phyloP scores from a whole-genome alignment of 1,140 invertebrate species.

The Spodoptera litura region DNA sequence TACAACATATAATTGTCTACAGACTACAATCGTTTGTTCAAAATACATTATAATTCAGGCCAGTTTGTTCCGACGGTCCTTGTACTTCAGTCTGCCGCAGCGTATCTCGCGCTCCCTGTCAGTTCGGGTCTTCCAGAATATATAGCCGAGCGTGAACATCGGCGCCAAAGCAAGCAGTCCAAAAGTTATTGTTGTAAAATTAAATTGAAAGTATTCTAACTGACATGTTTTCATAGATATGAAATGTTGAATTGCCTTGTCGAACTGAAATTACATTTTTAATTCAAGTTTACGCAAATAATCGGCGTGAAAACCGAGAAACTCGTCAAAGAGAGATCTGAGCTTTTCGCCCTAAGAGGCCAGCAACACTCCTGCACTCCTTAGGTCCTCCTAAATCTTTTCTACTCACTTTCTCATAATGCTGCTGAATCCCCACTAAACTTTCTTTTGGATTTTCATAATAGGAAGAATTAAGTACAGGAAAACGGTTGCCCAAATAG shows the following conservation, averaged over 20 bases:
- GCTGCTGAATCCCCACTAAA: too few species aligned
- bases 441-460: too few species aligned
- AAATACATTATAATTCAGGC: neutral
- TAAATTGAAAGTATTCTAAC: conserved; percentile 89
- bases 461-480: too few species aligned
- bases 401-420: too few species aligned
- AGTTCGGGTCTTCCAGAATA: conserved; percentile 84
- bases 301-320: too few species aligned
- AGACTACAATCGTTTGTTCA: too few species aligned
- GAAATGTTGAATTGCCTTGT: conserved; percentile 90
- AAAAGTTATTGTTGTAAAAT: conserved; percentile 81
- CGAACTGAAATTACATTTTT: conserved; percentile 89
- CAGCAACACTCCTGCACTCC: too few species aligned
- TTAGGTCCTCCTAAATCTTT: too few species aligned
- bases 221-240: conserved; percentile 87
- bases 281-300: neutral
- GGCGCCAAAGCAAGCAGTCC: conserved; percentile 86
- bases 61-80: conserved; percentile 86
- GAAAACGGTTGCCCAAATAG: too few species aligned
- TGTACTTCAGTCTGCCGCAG: conserved; percentile 89
- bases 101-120: conserved; percentile 85
- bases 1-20: too few species aligned
- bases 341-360: too few species aligned
- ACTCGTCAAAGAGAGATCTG: too few species aligned
- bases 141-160: conserved; percentile 84